A percentile compares a stretch with the other conserved stretches of the same genome.
Evolutionary conservation across 2,113 vertebrate genomes (phyloP).

Genomic region (Orthonyx spaldingii): DNA sequence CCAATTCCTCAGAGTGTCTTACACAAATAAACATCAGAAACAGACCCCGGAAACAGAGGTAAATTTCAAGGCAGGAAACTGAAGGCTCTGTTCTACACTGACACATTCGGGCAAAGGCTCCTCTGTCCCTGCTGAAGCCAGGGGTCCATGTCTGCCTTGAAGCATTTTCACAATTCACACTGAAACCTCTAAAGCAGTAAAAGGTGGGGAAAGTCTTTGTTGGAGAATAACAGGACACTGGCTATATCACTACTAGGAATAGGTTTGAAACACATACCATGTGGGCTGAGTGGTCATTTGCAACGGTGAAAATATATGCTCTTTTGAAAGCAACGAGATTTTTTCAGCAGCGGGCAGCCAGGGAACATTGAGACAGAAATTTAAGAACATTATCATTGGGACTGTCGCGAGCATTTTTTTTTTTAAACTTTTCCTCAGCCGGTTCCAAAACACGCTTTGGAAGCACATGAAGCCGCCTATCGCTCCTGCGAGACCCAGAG

Average conservation of each 20-base stretch:
- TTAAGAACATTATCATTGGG: not conserved
- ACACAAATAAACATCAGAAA: not conserved
- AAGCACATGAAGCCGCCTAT: not conserved
- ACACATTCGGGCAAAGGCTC: not conserved
- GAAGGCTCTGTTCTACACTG: not conserved
- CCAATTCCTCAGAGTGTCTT: not conserved
- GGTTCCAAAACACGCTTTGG: not conserved
- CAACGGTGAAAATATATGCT: not conserved
- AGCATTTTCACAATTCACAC: not conserved
- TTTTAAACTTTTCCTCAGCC: not conserved
- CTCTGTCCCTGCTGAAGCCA: not conserved
- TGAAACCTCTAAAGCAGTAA: not conserved
- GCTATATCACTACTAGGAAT: not conserved
- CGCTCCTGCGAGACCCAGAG: not conserved
- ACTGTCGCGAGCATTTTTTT: not conserved
- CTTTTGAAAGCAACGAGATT: not conserved
- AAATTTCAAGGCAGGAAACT: not conserved
- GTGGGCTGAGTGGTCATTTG: not conserved
- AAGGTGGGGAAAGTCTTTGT: not conserved
- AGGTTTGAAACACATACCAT: not conserved
- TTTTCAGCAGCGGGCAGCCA: not conserved
- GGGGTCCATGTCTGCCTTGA: not conserved
- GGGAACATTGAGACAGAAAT: not conserved
- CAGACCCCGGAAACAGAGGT: not conserved
- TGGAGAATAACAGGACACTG: not conserved